Evolutionary conservation across 1,140 invertebrate species (phyloP).

Genomic region (Chelonus insularis): DNA sequence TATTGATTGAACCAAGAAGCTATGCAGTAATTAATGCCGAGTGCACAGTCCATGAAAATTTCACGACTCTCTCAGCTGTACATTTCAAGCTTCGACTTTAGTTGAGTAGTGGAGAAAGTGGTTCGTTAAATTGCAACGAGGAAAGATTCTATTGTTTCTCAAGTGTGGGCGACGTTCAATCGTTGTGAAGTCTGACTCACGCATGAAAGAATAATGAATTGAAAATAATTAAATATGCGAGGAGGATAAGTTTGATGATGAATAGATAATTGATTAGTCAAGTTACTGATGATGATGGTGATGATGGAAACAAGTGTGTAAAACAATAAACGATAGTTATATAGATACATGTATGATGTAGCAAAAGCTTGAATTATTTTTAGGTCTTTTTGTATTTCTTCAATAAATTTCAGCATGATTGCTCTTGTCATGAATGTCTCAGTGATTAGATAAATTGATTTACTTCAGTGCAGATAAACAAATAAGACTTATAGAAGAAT

Average conservation of each 20-base stretch:
- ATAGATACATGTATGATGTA: too few relatives aligned
- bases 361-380: too few relatives aligned
- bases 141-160: slow-evolving; percentile 8
- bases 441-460: too few relatives aligned
- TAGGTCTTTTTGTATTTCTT: too few relatives aligned
- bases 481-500: too few relatives aligned
- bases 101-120: slow-evolving; percentile 4
- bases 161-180: neutral
- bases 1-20: too few relatives aligned
- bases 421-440: too few relatives aligned
- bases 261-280: slow-evolving; percentile 30
- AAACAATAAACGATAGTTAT: too few relatives aligned
- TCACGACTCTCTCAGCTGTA: slow-evolving; percentile 9
- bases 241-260: slow-evolving; percentile 1
- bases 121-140: neutral
- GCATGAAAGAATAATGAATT: neutral
- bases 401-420: too few relatives aligned
- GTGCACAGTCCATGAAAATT: slow-evolving; percentile 18
- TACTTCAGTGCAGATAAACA: too few relatives aligned
- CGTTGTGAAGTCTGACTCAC: neutral
- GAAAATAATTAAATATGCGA: neutral
- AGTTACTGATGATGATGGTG: too few relatives aligned
- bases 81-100: neutral
- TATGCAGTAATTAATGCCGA: slow-evolving; percentile 21
- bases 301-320: neutral